Percentiles rank a stretch among this genome's conserved stretches.
Evolutionary conservation across 1,140 invertebrate genomes (phyloP).

Genomic region (Oppia nitens): DNA sequence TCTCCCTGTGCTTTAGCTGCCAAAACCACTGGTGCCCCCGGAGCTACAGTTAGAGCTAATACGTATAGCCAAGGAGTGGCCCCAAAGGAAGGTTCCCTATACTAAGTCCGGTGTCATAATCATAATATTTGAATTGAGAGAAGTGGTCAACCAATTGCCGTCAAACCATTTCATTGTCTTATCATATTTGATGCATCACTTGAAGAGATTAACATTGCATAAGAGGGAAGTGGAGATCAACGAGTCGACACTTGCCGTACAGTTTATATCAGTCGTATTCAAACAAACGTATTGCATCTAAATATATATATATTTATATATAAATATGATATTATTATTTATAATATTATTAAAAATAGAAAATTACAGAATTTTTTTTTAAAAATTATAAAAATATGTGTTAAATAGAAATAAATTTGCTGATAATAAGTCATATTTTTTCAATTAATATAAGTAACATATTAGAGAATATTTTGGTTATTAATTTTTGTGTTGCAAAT

Average conservation of each 20-base stretch:
- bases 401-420: too few species aligned
- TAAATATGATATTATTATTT: too few species aligned
- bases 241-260: constrained; percentile 10
- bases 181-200: constrained; percentile 15
- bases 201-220: constrained; percentile 10
- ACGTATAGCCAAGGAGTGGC: constrained; percentile 9
- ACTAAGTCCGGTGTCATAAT: background rate
- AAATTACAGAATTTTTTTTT: too few species aligned
- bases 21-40: constrained; percentile 11
- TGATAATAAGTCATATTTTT: too few species aligned
- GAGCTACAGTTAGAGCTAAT: constrained; percentile 12
- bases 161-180: background rate
- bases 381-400: too few species aligned
- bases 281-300: too few species aligned
- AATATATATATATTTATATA: too few species aligned
- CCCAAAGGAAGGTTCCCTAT: constrained; percentile 1
- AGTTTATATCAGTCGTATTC: constrained; percentile 13
- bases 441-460: too few species aligned
- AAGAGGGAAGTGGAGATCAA: constrained; percentile 13
- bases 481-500: too few species aligned
- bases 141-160: constrained; percentile 3
- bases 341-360: too few species aligned
- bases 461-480: too few species aligned
- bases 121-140: constrained; percentile 8
- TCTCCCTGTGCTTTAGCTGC: constrained; percentile 5